Percentiles rank a stretch among this genome's conserved stretches.
Evolutionary conservation across 2,113 vertebrate genomes (phyloP).

Genomic region (Saccopteryx bilineata): DNA sequence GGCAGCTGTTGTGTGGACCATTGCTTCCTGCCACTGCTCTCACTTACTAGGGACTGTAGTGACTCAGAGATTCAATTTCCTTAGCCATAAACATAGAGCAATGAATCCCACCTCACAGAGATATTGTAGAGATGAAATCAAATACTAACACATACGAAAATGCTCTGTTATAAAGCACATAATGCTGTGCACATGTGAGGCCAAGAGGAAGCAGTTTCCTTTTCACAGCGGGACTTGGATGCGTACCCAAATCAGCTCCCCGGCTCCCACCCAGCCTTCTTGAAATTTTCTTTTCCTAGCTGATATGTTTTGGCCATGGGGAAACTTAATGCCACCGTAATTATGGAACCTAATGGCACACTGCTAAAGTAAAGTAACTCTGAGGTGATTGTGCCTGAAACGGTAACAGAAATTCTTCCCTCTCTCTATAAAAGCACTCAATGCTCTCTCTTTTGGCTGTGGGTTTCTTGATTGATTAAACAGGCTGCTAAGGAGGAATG

Average conservation of each 20-base stretch:
- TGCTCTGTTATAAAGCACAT: neutral
- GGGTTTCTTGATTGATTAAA: neutral
- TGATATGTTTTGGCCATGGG: neutral
- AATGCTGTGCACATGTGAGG: neutral
- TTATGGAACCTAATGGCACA: neutral
- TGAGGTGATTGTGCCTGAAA: neutral
- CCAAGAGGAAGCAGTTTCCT: conserved; percentile 18
- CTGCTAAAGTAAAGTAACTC: conserved; percentile 4
- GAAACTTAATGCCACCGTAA: neutral
- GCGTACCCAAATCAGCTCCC: neutral
- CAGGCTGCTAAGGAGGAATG: neutral
- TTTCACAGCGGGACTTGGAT: neutral
- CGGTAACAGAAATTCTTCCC: neutral
- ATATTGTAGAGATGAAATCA: neutral
- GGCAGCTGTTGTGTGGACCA: neutral
- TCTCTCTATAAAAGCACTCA: neutral
- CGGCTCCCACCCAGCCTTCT: neutral
- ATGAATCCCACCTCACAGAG: neutral
- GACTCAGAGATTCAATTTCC: neutral
- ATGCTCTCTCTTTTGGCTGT: neutral
- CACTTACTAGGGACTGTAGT: neutral
- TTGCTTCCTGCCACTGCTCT: neutral
- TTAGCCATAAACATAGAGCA: neutral
- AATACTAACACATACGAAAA: neutral
- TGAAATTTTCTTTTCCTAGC: conserved; percentile 17